These are phyloP conservation scores for Ictalurus furcatus DNA, from an alignment of 2,113 vertebrate species.

Conservation along the genomic window DNA sequence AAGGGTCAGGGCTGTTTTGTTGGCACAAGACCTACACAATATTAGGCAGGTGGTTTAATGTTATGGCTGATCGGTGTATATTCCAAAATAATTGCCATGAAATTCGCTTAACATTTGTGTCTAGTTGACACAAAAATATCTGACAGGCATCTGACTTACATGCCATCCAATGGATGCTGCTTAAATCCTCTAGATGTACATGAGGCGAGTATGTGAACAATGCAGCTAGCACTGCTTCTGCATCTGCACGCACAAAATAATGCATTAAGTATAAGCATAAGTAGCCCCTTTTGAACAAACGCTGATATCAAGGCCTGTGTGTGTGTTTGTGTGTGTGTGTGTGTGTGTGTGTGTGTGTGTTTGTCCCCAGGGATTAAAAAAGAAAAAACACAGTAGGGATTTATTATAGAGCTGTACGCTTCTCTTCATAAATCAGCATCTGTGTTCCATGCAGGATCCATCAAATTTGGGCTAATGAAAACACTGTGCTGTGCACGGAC, in stretches of 20 bases:
- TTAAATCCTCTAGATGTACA: neutral
- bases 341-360: neutral
- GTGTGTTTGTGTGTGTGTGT: too few relatives aligned
- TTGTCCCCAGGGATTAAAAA: neutral
- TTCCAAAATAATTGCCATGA: neutral
- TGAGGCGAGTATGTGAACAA: neutral
- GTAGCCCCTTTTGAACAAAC: constrained; percentile 18
- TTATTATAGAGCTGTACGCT: constrained; percentile 40
- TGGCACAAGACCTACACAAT: too few relatives aligned
- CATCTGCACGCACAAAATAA: neutral
- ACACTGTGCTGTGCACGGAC: neutral
- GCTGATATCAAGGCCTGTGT: neutral
- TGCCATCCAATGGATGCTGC: neutral
- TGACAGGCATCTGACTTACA: neutral
- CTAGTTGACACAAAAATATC: neutral
- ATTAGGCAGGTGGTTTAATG: too few relatives aligned
- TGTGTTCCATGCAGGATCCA: constrained; percentile 27
- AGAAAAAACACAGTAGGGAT: constrained; percentile 8
- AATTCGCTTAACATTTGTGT: neutral
- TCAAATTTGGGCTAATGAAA: constrained; percentile 45
- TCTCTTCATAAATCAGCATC: constrained; percentile 48
- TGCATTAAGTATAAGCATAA: neutral
- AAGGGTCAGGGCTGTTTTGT: too few relatives aligned
- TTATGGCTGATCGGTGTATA: too few relatives aligned
- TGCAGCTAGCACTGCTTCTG: neutral